A percentile compares a stretch with the other conserved stretches of the same genome.
Evolutionary conservation across 2,113 vertebrate genomes (phyloP).

Genomic region (Nettapus auritus): DNA sequence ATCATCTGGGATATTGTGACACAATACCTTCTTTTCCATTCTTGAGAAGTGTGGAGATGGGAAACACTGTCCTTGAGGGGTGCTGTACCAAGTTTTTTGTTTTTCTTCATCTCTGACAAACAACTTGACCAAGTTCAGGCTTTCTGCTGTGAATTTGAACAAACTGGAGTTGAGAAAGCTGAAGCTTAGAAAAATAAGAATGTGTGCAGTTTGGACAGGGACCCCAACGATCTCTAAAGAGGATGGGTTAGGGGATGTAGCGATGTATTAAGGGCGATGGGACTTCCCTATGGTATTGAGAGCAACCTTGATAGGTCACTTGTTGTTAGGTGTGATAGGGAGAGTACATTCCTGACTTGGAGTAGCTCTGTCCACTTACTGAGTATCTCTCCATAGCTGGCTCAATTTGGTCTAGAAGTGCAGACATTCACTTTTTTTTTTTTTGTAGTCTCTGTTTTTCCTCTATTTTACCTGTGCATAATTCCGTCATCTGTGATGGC

Average conservation of each 20-base stretch:
- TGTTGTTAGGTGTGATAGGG: neutral
- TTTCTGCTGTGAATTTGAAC: neutral
- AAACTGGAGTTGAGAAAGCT: neutral
- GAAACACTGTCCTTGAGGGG: neutral
- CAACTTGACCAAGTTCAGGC: neutral
- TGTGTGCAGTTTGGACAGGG: neutral
- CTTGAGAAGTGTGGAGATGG: neutral
- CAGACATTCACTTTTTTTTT: no score
- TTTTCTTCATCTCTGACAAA: neutral
- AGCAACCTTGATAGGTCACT: neutral
- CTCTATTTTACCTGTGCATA: neutral
- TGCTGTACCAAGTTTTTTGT: neutral
- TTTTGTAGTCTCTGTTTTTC: neutral
- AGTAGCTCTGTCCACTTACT: neutral
- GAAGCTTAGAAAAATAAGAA: neutral
- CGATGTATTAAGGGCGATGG: neutral
- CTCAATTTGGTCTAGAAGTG: neutral
- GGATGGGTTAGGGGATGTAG: neutral
- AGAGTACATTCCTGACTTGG: neutral
- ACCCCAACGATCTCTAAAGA: neutral
- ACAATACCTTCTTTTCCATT: neutral
- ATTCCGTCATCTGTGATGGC: rapidly evolving
- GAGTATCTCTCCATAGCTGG: neutral
- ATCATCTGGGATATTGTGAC: neutral
- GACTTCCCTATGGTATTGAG: neutral